phyloP scores from a whole-genome alignment of 1,140 invertebrate genomes.

The Trinorchestia longiramus region DNA sequence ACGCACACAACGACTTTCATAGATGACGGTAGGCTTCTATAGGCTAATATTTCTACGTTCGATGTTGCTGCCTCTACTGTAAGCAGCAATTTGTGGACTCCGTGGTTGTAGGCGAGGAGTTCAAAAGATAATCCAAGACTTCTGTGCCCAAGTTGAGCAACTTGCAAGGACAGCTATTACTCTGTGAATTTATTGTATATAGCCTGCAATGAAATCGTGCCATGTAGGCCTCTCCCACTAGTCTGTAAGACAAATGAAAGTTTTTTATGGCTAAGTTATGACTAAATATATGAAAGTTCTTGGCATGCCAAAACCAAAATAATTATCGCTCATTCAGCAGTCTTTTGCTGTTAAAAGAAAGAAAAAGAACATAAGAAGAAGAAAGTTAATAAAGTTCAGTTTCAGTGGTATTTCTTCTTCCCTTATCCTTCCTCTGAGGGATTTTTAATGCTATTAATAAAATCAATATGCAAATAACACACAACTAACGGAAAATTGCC shows the following conservation, averaged over 20 bases:
- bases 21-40: not conserved
- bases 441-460: not conserved
- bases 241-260: not conserved
- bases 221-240: not conserved
- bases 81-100: too few relatives aligned
- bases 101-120: not conserved
- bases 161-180: not conserved
- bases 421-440: not conserved
- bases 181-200: not conserved
- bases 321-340: not conserved
- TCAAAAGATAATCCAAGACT: not conserved
- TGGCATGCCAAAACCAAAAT: not conserved
- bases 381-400: not conserved
- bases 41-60: not conserved
- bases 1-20: not conserved
- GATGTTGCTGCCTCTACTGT: not conserved
- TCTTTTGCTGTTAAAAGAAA: not conserved
- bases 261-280: not conserved
- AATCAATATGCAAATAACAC: not conserved
- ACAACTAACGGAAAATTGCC: not conserved
- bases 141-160: not conserved
- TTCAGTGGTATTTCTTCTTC: not conserved
- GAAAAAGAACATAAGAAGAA: not conserved
- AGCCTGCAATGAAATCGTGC: not conserved
- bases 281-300: not conserved